phyloP scores from a whole-genome alignment of 1,140 invertebrate genomes.

The Cryptotermes secundus region DNA sequence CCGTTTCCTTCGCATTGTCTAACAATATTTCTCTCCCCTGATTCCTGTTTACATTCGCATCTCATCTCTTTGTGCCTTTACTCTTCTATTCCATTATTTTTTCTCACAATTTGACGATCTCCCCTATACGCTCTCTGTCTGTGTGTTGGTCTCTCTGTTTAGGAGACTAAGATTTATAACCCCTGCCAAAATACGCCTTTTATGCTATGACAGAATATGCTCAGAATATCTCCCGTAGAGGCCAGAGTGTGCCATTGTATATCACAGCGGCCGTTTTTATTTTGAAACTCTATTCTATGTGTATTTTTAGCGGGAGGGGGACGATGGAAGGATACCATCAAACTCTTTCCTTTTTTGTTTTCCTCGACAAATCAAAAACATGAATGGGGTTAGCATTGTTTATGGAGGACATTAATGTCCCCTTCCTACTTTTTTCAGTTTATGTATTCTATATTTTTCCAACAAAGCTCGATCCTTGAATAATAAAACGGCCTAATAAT shows the following conservation, averaged over 20 bases:
- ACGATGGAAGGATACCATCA: not conserved
- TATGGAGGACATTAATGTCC: slow-evolving; percentile 4
- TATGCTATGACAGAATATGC: slow-evolving; percentile 28
- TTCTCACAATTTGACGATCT: not conserved
- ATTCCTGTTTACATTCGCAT: not conserved
- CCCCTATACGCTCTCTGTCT: not conserved
- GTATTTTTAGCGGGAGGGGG: not conserved
- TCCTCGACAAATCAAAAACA: slow-evolving; percentile 15
- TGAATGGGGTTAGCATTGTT: slow-evolving; percentile 19
- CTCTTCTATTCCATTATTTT: slow-evolving; percentile 16
- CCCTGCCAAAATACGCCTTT: slow-evolving; percentile 26
- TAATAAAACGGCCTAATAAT: slow-evolving; percentile 16
- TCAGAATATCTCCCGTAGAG: slow-evolving; percentile 21
- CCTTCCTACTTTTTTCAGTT: slow-evolving; percentile 2
- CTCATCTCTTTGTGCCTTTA: not conserved
- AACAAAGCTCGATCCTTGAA: slow-evolving; percentile 16
- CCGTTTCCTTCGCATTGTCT: not conserved
- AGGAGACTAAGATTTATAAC: slow-evolving; percentile 23
- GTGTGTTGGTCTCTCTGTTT: not conserved
- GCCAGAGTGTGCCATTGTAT: slow-evolving; percentile 14
- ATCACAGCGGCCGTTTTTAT: not conserved
- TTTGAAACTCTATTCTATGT: slow-evolving; percentile 14
- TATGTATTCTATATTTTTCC: slow-evolving; percentile 5
- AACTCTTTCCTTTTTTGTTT: slow-evolving; percentile 18
- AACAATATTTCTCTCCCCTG: not conserved